Base-by-base conservation (phyloP, 2,113 vertebrate genomes). In the Carettochelys insculpta region DNA sequence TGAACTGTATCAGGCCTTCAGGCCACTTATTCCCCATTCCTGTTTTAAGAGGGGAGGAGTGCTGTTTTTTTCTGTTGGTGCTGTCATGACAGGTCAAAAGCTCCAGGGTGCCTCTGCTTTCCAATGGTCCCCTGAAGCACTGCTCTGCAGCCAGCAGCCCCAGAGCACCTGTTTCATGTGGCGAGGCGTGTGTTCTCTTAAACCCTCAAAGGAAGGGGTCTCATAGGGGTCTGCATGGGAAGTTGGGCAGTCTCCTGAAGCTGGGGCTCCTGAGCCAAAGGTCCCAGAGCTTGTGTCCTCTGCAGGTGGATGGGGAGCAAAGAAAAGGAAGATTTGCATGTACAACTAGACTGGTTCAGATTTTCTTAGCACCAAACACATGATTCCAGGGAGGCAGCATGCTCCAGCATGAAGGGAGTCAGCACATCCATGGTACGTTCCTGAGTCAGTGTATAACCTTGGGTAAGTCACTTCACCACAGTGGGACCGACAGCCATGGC, bases 391-490 rank as follows among this genome's bases (percentile, higher is more conserved):
- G 22, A 13, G 38, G 68, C 68, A 71, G 38, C 68, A 71, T 24
- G 68, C 5, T 12, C 38, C 22, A 6, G 17, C 0, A 0, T 6
- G 1, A 0, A 1, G 24, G 3, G 4, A 1, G 20, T 31, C 77
- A 14, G 47, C 68, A 31, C 34, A 68, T 11, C 2, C 2, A 34
- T 34, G 24, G 47, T 41, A 1, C 6, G 6, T 7, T n/a, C 48
- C 41, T n/a, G 34, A 34, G 31, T 61, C 58, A 20, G 5, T 38
- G n/a, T 38, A n/a, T 68, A 68, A 38, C n/a, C 51, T n/a, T 1
- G 0, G 3, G 38, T 65, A 79, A 43, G 9, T 19, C 1, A 29
- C 82, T 3, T 10, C 19, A 73, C 77, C 43, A 81, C n/a, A n/a
- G n/a, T n/a, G n/a, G n/a, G n/a, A n/a, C n/a, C n/a, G n/a, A n/a